Conservation (phyloP, 2,113 vertebrate genomes). For the Solea senegalensis region DNA sequence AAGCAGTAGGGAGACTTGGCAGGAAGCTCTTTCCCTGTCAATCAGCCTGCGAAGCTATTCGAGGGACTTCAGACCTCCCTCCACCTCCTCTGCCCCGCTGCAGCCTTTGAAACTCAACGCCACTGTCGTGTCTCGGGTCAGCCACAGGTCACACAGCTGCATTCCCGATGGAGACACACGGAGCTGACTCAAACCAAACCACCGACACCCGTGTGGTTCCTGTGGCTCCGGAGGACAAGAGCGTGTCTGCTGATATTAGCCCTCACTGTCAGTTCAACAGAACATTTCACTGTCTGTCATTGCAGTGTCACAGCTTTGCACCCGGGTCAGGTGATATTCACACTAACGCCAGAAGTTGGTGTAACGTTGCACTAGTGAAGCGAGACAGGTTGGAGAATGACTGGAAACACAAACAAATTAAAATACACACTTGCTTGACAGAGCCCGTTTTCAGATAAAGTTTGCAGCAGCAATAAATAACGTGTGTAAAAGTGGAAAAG, state of each 20-base stretch:
- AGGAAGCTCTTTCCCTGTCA: slow-evolving; percentile 62
- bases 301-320: slow-evolving; percentile 42
- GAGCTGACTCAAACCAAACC: slow-evolving; percentile 24
- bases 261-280: slow-evolving; percentile 29
- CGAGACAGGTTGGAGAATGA: no score
- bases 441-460: no score
- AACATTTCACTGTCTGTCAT: slow-evolving; percentile 25
- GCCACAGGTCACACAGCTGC: slow-evolving; percentile 67
- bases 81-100: slow-evolving; percentile 19
- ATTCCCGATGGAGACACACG: slow-evolving; percentile 43
- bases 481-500: no score
- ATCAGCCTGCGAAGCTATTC: slow-evolving; percentile 66
- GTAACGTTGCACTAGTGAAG: no score
- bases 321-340: slow-evolving; percentile 12
- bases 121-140: slow-evolving; percentile 73
- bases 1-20: slow-evolving; percentile 63
- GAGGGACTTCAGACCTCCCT: slow-evolving; percentile 44
- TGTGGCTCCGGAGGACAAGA: slow-evolving; percentile 36
- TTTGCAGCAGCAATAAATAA: no score
- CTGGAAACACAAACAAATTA: no score
- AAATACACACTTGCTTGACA: no score
- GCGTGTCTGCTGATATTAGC: slow-evolving; percentile 38
- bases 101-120: slow-evolving; percentile 66
- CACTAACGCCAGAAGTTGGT: no score
- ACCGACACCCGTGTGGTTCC: slow-evolving; percentile 1